These are phyloP conservation scores for Callyntrura guangdongensis DNA, from an alignment of 2,888 invertebrate genomes.

Conservation along the genomic window DNA sequence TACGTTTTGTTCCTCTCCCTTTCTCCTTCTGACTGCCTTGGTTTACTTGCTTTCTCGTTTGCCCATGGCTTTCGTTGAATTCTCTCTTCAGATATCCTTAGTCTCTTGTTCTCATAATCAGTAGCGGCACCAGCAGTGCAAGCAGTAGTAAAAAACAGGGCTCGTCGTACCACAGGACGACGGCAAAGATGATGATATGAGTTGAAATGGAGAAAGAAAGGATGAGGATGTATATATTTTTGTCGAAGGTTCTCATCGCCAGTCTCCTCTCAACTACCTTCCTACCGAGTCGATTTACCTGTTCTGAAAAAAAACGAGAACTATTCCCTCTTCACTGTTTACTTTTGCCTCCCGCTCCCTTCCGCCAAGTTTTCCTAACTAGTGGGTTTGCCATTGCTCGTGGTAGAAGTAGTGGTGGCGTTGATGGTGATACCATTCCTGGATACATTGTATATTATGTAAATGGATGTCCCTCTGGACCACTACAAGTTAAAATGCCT, in stretches of 20 bases:
- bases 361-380: not conserved
- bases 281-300: slow-evolving; percentile 4
- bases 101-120: slow-evolving; percentile 31
- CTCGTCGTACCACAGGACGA: not conserved
- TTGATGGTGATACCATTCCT: not conserved
- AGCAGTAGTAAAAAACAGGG: not conserved
- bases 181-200: slow-evolving; percentile 2
- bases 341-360: slow-evolving; percentile 2
- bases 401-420: not conserved
- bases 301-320: slow-evolving; percentile 5
- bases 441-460: slow-evolving; percentile 38
- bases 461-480: slow-evolving; percentile 52
- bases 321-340: not conserved
- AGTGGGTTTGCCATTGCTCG: not conserved
- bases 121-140: not conserved
- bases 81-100: not conserved
- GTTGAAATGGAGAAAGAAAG: slow-evolving; percentile 39
- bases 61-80: slow-evolving; percentile 30
- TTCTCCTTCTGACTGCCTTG: not conserved
- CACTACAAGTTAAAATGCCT: slow-evolving; percentile 48
- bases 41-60: slow-evolving; percentile 16
- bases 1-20: slow-evolving; percentile 5
- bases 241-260: slow-evolving; percentile 17
- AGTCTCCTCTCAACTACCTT: slow-evolving; percentile 5
- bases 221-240: not conserved